phyloP scores from a whole-genome alignment of 2,113 vertebrate genomes.

The Sarotherodon lohbergeri region DNA sequence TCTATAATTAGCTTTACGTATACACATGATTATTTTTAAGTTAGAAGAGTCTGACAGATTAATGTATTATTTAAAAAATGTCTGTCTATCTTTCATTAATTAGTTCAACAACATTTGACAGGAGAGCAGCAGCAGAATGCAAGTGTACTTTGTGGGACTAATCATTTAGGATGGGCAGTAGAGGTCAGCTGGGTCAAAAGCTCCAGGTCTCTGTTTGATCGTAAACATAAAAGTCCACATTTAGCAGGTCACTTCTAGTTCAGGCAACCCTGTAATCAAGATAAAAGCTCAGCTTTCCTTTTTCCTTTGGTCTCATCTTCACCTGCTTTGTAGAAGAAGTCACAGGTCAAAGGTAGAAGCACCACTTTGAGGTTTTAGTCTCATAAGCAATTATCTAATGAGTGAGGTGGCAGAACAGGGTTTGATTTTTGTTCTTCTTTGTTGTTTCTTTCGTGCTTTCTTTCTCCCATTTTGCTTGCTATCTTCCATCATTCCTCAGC shows the following conservation, averaged over 20 bases:
- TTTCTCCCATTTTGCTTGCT: background rate
- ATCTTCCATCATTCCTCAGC: background rate
- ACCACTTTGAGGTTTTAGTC: background rate
- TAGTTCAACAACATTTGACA: rapidly evolving
- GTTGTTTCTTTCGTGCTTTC: background rate
- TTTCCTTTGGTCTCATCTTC: background rate
- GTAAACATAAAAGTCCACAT: background rate
- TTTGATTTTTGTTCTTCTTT: background rate
- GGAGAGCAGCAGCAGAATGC: background rate
- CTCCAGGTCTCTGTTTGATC: background rate
- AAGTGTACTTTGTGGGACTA: background rate
- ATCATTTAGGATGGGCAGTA: background rate
- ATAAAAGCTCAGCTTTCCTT: background rate
- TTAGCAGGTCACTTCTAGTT: background rate
- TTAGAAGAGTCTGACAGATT: background rate
- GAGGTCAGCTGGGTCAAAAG: background rate
- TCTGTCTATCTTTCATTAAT: rapidly evolving
- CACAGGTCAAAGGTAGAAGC: conserved; percentile 7
- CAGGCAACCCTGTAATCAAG: background rate
- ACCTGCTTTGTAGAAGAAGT: background rate
- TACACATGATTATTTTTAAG: background rate
- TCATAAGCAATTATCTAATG: background rate
- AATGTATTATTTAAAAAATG: background rate
- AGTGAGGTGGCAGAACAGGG: background rate
- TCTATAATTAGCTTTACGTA: rapidly evolving